These are phyloP conservation scores for Taxidea taxus DNA, from an alignment of 2,113 vertebrate species.

Conservation along the genomic window DNA sequence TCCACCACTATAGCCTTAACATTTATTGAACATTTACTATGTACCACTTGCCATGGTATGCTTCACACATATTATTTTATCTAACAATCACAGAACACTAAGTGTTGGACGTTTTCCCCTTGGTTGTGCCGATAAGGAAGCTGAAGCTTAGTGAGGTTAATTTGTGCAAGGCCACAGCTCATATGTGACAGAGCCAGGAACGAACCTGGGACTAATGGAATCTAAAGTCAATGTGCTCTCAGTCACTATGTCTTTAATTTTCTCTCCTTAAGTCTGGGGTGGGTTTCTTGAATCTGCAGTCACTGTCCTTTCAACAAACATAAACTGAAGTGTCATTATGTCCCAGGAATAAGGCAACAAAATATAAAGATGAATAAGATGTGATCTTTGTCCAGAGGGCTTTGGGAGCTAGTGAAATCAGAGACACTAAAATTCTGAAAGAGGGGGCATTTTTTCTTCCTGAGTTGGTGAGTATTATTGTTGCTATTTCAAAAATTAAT, in stretches of 20 bases:
- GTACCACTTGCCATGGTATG: not conserved
- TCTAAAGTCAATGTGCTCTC: not conserved
- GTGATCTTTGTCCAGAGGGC: not conserved
- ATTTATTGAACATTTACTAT: not conserved
- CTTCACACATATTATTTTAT: constrained; percentile 1
- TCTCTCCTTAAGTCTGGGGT: not conserved
- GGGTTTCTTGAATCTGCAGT: not conserved
- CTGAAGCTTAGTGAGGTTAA: not conserved
- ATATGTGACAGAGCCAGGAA: not conserved
- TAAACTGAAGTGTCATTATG: not conserved
- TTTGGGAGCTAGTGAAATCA: not conserved
- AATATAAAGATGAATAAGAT: not conserved
- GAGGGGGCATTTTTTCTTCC: not conserved
- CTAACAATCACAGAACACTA: not conserved
- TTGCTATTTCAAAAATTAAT: not conserved
- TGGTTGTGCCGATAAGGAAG: not conserved
- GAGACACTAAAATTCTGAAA: not conserved
- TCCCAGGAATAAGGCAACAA: not conserved
- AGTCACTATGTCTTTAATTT: not conserved
- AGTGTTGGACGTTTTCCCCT: not conserved
- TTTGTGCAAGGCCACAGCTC: not conserved
- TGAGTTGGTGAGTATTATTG: not conserved
- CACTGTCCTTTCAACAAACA: not conserved
- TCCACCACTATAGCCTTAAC: not conserved
- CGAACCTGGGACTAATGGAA: not conserved